A percentile compares a stretch with the other conserved stretches of the same genome.
Evolutionary conservation across 2,113 vertebrate genomes (phyloP).

Genomic region (Ahaetulla prasina): DNA sequence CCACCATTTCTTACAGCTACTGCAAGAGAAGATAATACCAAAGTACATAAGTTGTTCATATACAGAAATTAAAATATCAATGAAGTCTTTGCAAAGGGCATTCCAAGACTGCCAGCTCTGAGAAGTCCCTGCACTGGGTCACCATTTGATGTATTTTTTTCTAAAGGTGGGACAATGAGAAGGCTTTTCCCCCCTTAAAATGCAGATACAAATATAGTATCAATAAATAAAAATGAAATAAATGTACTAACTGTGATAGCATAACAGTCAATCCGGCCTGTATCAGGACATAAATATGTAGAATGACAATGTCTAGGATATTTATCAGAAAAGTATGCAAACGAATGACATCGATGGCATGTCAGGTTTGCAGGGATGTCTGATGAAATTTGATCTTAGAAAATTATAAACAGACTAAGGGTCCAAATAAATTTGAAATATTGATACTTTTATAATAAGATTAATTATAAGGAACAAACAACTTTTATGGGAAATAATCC

Average conservation of each 20-base stretch:
- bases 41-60: neutral
- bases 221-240: neutral
- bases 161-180: neutral
- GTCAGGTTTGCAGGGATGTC: neutral
- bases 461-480: neutral
- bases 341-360: neutral
- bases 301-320: neutral
- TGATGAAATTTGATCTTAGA: neutral
- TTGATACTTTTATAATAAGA: neutral
- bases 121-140: neutral
- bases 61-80: neutral
- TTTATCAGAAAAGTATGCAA: neutral
- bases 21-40: neutral
- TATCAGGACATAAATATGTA: neutral
- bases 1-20: neutral
- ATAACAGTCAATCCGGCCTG: neutral
- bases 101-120: neutral
- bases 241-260: neutral
- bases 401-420: neutral
- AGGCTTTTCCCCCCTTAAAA: neutral
- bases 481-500: neutral
- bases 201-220: neutral
- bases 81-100: neutral
- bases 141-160: neutral
- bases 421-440: neutral